These are phyloP conservation scores for Heterodera carotae DNA, from an alignment of 1,140 invertebrate genomes.

Conservation along the genomic window DNA sequence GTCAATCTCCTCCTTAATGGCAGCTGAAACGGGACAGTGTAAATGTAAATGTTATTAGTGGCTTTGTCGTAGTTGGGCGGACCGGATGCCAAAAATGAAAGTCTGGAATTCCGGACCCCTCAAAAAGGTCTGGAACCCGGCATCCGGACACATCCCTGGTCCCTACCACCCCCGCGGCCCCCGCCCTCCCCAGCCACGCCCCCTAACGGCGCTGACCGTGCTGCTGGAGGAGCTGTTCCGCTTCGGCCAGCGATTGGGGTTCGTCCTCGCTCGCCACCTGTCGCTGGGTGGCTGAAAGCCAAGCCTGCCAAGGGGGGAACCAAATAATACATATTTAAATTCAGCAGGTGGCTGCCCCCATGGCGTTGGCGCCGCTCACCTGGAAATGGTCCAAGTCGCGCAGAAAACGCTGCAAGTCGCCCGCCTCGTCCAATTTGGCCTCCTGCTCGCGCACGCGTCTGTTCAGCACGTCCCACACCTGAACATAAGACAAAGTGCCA, in stretches of 20 bases:
- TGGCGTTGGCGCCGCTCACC: neutral
- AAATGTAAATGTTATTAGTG: too few species aligned
- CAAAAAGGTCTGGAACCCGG: too few species aligned
- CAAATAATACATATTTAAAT: conserved; percentile 17
- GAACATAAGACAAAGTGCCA: neutral
- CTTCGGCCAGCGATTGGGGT: conserved; percentile 90
- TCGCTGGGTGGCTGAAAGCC: conserved; percentile 91
- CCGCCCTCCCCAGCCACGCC: too few species aligned
- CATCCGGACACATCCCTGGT: too few species aligned
- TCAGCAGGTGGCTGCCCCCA: neutral
- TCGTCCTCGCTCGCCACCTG: conserved; percentile 92
- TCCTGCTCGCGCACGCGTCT: conserved; percentile 90
- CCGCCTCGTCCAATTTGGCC: conserved; percentile 95
- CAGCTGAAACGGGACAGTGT: conserved; percentile 29
- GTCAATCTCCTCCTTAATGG: conserved; percentile 78
- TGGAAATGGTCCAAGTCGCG: conserved; percentile 99
- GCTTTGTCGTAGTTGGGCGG: too few species aligned
- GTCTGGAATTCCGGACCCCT: too few species aligned
- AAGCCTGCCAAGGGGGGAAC: conserved; percentile 69
- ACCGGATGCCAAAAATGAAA: too few species aligned
- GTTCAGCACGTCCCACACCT: conserved; percentile 86
- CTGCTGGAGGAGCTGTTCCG: conserved; percentile 88
- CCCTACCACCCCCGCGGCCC: neutral
- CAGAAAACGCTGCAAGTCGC: conserved; percentile 95
- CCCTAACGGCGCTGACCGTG: conserved; percentile 71